Evolutionary conservation across 2,113 vertebrate genomes (phyloP).

Genomic region (Crotalus horridus): DNA sequence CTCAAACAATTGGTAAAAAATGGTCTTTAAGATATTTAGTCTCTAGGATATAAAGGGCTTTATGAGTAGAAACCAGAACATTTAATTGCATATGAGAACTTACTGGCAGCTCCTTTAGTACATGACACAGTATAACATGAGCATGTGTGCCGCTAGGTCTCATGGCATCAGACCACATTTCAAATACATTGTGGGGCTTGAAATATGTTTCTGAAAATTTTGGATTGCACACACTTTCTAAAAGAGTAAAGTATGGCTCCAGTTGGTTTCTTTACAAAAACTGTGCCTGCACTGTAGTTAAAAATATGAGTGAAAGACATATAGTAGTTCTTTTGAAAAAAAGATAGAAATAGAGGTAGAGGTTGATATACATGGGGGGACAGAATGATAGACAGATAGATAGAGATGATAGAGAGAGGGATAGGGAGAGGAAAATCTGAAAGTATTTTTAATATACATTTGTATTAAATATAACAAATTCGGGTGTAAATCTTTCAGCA

Average conservation of each 20-base stretch:
- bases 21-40: background rate
- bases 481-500: too few relatives aligned
- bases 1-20: background rate
- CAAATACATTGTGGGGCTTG: background rate
- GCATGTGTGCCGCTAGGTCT: background rate
- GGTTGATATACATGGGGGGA: too few relatives aligned
- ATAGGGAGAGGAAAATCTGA: too few relatives aligned
- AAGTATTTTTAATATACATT: too few relatives aligned
- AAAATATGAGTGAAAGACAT: background rate
- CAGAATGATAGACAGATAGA: too few relatives aligned
- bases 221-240: background rate
- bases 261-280: too few relatives aligned
- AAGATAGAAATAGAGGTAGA: too few relatives aligned
- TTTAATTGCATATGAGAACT: too few relatives aligned
- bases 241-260: background rate
- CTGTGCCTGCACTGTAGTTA: background rate
- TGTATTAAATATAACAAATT: too few relatives aligned
- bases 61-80: background rate
- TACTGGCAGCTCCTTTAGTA: background rate
- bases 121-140: background rate
- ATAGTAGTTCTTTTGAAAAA: background rate
- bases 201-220: background rate
- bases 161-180: background rate
- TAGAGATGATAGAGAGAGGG: too few relatives aligned
- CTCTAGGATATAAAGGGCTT: background rate